These are phyloP conservation scores for Eidolon dupreanum DNA, from an alignment of 2,797 vertebrate genomes.

Conservation along the genomic window DNA sequence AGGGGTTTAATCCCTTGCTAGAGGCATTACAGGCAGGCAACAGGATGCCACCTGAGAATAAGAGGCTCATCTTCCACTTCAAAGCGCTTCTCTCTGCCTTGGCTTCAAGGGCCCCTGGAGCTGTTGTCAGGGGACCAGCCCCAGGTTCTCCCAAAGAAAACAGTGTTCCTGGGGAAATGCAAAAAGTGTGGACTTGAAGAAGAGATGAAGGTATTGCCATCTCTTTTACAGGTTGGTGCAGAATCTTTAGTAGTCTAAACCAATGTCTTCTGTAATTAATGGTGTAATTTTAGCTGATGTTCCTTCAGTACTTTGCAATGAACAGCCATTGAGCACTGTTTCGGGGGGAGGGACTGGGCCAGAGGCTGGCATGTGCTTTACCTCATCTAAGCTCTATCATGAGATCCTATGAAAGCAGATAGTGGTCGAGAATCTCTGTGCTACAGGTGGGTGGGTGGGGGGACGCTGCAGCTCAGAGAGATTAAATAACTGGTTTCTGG, in stretches of 20 bases:
- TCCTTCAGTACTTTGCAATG: too few species aligned
- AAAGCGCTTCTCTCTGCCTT: not conserved
- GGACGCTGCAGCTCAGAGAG: not conserved
- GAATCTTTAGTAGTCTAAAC: not conserved
- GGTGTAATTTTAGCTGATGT: not conserved
- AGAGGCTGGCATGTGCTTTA: not conserved
- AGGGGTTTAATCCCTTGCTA: not conserved
- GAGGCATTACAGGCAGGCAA: not conserved
- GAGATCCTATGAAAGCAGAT: too few species aligned
- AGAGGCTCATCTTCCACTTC: not conserved
- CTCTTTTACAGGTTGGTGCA: not conserved
- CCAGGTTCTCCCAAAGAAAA: not conserved
- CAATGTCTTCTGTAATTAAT: not conserved
- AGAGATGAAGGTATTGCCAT: not conserved
- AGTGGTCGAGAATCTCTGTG: not conserved
- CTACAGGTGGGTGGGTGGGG: too few species aligned
- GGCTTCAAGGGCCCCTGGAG: not conserved
- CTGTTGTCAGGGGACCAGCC: not conserved
- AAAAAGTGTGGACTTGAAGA: not conserved
- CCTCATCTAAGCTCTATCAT: not conserved
- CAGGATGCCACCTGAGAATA: not conserved
- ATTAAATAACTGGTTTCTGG: not conserved
- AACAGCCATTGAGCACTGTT: fast-evolving
- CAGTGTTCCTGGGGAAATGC: not conserved
- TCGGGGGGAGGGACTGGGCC: not conserved